A percentile compares a stretch with the other conserved stretches of the same genome.
These are phyloP conservation scores for Propithecus perrieri DNA, from an alignment of 2,797 vertebrate species.

Conservation along the genomic window DNA sequence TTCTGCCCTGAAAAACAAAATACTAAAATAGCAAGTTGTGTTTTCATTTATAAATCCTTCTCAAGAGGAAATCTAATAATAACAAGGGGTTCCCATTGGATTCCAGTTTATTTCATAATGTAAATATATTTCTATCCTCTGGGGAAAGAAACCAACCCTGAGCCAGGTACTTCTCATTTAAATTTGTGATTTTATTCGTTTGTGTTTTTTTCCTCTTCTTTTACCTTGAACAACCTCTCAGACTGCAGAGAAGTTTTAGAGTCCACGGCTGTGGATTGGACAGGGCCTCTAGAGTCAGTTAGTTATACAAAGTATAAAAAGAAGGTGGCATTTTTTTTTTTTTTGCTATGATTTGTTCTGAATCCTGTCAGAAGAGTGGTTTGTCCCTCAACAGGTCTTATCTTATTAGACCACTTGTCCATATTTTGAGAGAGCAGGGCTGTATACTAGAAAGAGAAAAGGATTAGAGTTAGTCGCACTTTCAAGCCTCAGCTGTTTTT, in stretches of 20 bases:
- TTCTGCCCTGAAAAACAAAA: constrained; percentile 78
- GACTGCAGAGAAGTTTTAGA: background rate
- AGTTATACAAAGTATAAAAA: background rate
- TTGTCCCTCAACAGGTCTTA: background rate
- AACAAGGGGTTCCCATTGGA: constrained; percentile 71
- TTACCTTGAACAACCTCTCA: constrained; percentile 62
- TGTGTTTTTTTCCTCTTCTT: constrained; percentile 38
- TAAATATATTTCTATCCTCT: constrained; percentile 60
- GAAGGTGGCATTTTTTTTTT: background rate
- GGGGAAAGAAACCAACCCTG: constrained; percentile 29
- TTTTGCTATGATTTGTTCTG: background rate
- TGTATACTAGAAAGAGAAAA: background rate
- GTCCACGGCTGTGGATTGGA: background rate
- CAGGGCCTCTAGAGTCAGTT: background rate
- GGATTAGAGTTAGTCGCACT: background rate
- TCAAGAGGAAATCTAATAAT: constrained; percentile 75
- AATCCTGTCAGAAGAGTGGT: background rate
- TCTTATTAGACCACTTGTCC: background rate
- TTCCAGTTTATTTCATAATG: constrained; percentile 70
- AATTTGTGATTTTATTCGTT: constrained; percentile 45
- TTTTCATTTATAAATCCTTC: constrained; percentile 79
- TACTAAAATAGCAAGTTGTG: constrained; percentile 74
- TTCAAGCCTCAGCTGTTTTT: background rate
- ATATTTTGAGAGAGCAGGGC: background rate
- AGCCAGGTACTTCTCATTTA: constrained; percentile 67